Base-by-base conservation (phyloP, 1,140 invertebrate genomes). In the Drosophila nigrodunni region DNA sequence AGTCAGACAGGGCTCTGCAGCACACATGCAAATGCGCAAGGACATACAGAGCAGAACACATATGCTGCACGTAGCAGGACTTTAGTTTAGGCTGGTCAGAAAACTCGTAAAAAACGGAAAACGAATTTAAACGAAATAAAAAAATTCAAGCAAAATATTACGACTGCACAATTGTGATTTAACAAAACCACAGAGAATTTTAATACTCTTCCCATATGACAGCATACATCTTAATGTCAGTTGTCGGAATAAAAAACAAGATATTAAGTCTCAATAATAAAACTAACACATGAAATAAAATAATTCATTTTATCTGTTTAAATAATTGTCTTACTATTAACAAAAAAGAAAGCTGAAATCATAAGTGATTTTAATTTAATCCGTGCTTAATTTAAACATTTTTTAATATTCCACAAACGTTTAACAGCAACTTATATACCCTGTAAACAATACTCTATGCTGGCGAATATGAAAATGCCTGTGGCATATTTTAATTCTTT, bases 401-500 rank as follows among this genome's bases (percentile, higher is more conserved):
- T 30, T 30, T 6, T 30, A 5, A 30, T 30, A 11, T 30, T 3
- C 34, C 11, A 18, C 46, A 35, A 59, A 4, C 25, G 6, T n/a
- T 9, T 0, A 7, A 1, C 3, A 7, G 2, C 2, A 61, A 21
- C 57, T 49, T 15, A 65, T 75, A 75, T 71, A 59, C 69, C 58
- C 3, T 9, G 15, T 3, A 18, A 4, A 3, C 1, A 2, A 9
- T 7, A 18, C 6, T 10, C 10, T 3, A 3, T 5, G 18, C 4
- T 11, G 7, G 8, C 49, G 59, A 30, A 72, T 76, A 80, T 58
- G 57, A 44, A 82, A 82, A 82, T 82, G 71, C 64, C 47, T 70
- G 66, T 62, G 67, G 76, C 80, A 82, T 78, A 82, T 82, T 82
- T 82, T 76, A 75, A 82, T 72, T 80, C 64, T 78, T 76, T 74